Base-by-base conservation (phyloP, 2,888 invertebrate species). In the Pterobdella sp. region DNA sequence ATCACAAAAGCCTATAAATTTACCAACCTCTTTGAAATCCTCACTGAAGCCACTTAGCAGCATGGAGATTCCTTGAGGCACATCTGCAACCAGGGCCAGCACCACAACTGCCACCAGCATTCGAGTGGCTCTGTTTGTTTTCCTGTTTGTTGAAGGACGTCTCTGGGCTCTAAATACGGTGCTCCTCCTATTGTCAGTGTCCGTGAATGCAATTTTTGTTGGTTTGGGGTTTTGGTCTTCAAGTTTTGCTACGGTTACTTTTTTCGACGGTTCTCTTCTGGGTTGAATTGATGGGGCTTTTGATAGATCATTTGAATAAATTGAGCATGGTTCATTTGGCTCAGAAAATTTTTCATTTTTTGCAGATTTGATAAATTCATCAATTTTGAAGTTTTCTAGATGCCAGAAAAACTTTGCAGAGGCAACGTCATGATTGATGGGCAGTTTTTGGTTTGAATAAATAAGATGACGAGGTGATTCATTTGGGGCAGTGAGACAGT, bases 51-150 rank as follows among this genome's bases (percentile, higher is more conserved):
- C 90, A 73, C 90, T 90, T 52, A 94, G 86, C 29, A 94, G 86
- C 1, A 90, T 92, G 77, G 85, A 81, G 32, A 85, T 81, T 10
- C 85, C 93, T 81, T 94, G 93, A 0, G 94, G 94, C 75, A 93
- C 89, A 81, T 94, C 94, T 0, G 93, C 93, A 75, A 93, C 88
- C 14, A 94, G 87, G 82, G 94, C 94, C n/a, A 94, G 86, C 0
- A 93, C 86, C 60, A 94, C 86, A n/a, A 94, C 89, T 0, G 92
- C 91, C 29, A 94, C 86, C 77, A 94, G 85, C 93, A 94, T 94
- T 74, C 90, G 87, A 0, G 94, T 94, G 0, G 94, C 94, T 56
- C 94, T 88, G 84, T 93, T 81, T 14, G 81, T 82, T 69, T 81
- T 79, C 31, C 80, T 60, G 32, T 34, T 71, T 1, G 63, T 71